phyloP scores from a whole-genome alignment of 1,140 invertebrate species.

The Drosophila repleta region DNA sequence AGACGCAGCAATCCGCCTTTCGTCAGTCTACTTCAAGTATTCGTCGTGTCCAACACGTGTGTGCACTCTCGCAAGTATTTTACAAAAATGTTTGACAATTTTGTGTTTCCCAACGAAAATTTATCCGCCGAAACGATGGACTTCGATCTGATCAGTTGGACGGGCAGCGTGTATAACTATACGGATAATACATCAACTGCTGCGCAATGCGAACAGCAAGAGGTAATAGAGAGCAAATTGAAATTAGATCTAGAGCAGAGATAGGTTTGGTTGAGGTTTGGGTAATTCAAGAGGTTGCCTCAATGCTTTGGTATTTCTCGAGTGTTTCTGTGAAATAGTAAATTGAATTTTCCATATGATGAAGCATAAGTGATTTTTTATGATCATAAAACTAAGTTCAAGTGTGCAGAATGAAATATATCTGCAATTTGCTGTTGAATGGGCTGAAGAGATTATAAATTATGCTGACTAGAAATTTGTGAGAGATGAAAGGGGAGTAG shows the following conservation, averaged over 20 bases:
- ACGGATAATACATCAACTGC: conserved; percentile 59
- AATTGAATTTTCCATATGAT: too few relatives aligned
- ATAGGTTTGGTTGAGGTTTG: too few relatives aligned
- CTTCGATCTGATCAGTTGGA: conserved; percentile 70
- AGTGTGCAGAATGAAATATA: too few relatives aligned
- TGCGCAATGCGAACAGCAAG: conserved; percentile 25
- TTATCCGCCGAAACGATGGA: conserved; percentile 72
- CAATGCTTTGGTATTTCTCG: too few relatives aligned
- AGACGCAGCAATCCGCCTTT: neutral
- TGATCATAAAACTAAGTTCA: too few relatives aligned
- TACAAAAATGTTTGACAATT: conserved; percentile 70
- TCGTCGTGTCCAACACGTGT: conserved; percentile 69
- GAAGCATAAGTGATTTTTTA: too few relatives aligned
- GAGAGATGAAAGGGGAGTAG: too few relatives aligned
- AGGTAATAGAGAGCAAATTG: conserved; percentile 34
- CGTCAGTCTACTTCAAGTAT: conserved; percentile 71
- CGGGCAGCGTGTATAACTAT: conserved; percentile 3
- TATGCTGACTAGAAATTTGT: too few relatives aligned
- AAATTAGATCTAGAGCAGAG: neutral
- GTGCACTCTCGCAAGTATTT: conserved; percentile 3
- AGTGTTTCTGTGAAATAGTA: too few relatives aligned
- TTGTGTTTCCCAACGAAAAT: conserved; percentile 68
- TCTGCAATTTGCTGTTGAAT: too few relatives aligned
- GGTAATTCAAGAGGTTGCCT: too few relatives aligned
- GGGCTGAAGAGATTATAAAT: too few relatives aligned